Evolutionary conservation across 30 jellyfish, hydroid and myxozoan species (phyloP).

Genomic region (Chironex yamaguchii): DNA sequence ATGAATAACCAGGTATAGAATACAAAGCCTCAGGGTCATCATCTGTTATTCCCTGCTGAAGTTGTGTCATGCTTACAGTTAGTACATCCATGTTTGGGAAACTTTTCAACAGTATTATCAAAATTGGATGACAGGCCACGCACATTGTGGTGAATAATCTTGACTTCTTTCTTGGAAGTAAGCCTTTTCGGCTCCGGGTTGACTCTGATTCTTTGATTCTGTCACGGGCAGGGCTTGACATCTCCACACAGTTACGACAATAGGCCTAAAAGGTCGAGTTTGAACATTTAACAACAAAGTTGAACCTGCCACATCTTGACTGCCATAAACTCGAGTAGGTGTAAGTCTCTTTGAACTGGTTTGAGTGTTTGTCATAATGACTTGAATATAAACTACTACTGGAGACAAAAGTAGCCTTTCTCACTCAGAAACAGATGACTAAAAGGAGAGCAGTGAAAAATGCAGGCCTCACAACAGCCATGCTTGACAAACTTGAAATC

Average conservation of each 20-base stretch:
- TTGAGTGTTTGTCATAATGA: neutral
- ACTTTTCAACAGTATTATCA: neutral
- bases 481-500: no score
- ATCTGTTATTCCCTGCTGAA: conserved; percentile 33
- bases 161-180: no score
- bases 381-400: neutral
- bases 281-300: conserved; percentile 13
- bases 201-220: neutral
- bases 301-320: conserved; percentile 55
- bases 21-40: conserved; percentile 39
- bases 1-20: conserved; percentile 60
- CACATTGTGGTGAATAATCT: neutral
- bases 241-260: conserved; percentile 5
- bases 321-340: conserved; percentile 38
- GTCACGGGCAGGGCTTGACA: neutral
- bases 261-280: conserved; percentile 27
- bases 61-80: neutral
- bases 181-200: neutral
- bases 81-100: conserved; percentile 18
- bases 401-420: conserved; percentile 11
- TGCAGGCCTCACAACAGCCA: no score
- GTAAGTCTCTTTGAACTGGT: conserved; percentile 8
- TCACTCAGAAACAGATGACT: neutral
- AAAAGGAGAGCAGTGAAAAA: no score
- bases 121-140: neutral